These are phyloP conservation scores for Dysmachus trigonus DNA, from an alignment of 2,888 invertebrate species.

Conservation along the genomic window DNA sequence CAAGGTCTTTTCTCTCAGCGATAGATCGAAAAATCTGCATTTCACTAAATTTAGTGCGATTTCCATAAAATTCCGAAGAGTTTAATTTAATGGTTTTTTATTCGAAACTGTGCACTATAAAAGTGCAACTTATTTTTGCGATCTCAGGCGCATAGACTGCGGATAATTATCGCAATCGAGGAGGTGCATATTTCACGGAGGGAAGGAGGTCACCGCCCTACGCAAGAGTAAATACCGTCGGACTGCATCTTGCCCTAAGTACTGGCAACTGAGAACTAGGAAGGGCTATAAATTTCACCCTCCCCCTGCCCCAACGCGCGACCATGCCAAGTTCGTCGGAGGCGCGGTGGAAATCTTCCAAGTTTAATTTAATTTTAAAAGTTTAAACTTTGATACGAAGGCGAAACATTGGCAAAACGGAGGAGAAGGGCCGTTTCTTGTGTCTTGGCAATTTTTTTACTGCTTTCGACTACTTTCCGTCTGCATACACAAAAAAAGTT, in stretches of 20 bases:
- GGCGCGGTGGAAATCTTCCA: constrained; percentile 37
- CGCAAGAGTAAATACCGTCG: constrained; percentile 11
- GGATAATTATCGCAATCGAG: background rate
- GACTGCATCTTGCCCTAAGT: background rate
- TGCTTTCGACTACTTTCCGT: background rate
- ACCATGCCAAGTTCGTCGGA: constrained; percentile 21
- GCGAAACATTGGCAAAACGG: constrained; percentile 30
- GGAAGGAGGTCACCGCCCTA: background rate
- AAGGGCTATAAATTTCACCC: constrained; percentile 15
- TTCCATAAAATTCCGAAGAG: background rate
- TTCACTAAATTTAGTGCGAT: background rate
- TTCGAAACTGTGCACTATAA: background rate
- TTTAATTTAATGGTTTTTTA: background rate
- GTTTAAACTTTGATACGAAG: constrained; percentile 38
- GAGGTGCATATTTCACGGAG: background rate
- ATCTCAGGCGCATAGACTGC: background rate
- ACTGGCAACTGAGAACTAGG: background rate
- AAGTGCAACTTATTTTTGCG: background rate
- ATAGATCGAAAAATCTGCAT: no score
- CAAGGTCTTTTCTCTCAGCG: no score
- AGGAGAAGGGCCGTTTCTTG: background rate
- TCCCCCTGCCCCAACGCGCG: background rate
- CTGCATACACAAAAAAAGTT: constrained; percentile 34
- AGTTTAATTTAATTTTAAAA: constrained; percentile 42
- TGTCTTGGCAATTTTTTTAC: constrained; percentile 1